Evolutionary conservation across 2,113 vertebrate genomes (phyloP).

Genomic region (Fulmarus glacialis): DNA sequence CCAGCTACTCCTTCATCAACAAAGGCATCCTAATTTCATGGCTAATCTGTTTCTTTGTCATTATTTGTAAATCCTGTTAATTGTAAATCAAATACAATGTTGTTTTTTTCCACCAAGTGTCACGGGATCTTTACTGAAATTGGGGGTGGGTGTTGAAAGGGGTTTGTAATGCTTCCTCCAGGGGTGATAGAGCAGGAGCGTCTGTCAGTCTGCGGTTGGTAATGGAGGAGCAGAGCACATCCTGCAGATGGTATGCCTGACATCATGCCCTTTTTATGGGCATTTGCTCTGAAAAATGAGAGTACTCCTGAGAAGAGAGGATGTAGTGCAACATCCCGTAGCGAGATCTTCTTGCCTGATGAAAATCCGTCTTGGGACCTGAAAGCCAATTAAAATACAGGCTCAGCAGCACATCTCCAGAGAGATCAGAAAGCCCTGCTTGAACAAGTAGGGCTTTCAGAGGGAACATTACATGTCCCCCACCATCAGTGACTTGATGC

Average conservation of each 20-base stretch:
- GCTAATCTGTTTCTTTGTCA: constrained; percentile 66
- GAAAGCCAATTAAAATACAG: not conserved
- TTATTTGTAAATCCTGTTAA: constrained; percentile 80
- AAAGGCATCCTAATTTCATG: constrained; percentile 52
- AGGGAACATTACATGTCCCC: not conserved
- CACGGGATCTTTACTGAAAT: constrained; percentile 24
- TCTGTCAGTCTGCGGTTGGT: not conserved
- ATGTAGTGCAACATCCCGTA: not conserved
- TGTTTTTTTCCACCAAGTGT: constrained; percentile 76
- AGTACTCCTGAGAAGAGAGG: not conserved
- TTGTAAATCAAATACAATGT: constrained; percentile 80
- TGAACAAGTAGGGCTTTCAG: not conserved
- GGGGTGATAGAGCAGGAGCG: not conserved
- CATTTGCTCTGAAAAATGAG: constrained; percentile 43
- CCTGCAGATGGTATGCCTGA: constrained; percentile 17
- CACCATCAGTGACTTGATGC: not conserved
- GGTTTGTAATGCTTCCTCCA: not conserved
- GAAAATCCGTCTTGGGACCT: not conserved
- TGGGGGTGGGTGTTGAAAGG: not conserved
- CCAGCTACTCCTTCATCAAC: constrained; percentile 52
- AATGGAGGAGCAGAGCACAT: not conserved
- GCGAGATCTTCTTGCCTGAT: not conserved
- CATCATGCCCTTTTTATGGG: not conserved
- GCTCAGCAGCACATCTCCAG: not conserved
- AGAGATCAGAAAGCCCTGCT: not conserved